phyloP scores from a whole-genome alignment of 2,888 invertebrate species.

The Orchestes rusci region DNA sequence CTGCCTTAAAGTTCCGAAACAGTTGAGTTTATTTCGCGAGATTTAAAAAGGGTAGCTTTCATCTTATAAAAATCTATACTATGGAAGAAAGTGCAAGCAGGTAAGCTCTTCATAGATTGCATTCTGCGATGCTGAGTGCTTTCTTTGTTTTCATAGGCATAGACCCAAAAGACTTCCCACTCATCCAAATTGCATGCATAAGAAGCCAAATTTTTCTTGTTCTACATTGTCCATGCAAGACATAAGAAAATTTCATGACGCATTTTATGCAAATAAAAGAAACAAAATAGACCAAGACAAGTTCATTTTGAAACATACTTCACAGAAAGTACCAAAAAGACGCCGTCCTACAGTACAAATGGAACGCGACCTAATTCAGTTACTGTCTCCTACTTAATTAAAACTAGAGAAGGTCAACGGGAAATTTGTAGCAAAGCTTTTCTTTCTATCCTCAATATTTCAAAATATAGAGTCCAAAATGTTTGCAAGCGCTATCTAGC shows the following conservation, averaged over 20 bases:
- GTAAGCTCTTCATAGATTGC: no score
- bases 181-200: constrained; percentile 2
- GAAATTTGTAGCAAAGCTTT: constrained; percentile 3
- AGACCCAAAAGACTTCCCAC: neutral
- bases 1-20: no score
- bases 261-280: constrained; percentile 1
- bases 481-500: neutral
- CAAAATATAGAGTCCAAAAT: no score
- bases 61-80: no score
- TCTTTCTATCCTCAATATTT: constrained; percentile 1
- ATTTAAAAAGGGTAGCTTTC: no score
- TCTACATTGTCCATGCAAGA: neutral
- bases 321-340: neutral
- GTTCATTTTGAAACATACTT: constrained; percentile 4
- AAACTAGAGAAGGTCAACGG: neutral
- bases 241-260: constrained; percentile 1
- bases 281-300: constrained; percentile 4
- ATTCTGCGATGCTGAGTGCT: no score
- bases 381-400: neutral
- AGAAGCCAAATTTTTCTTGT: constrained; percentile 1
- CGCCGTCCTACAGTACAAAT: neutral
- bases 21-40: no score
- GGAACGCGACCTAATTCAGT: constrained; percentile 1
- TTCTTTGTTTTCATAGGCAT: constrained; percentile 3
- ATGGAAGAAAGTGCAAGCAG: no score